Evolutionary conservation across 1,140 invertebrate species (phyloP).

Genomic region (Nebria ingens): DNA sequence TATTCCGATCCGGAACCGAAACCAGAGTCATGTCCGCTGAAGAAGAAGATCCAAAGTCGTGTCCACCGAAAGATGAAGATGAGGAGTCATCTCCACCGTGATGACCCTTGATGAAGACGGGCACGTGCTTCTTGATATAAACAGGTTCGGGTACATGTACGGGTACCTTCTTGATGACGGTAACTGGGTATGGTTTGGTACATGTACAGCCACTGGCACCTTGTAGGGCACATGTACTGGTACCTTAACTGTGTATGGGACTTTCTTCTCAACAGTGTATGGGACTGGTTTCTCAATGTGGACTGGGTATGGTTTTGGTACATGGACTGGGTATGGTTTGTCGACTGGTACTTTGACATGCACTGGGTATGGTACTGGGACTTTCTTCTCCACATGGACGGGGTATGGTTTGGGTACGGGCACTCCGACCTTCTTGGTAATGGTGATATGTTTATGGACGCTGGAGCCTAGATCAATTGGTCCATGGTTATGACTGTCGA

Average conservation of each 20-base stretch:
- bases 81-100: conserved; percentile 18
- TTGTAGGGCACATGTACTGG: conserved; percentile 46
- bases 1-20: conserved; percentile 13
- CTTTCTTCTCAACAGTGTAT: conserved; percentile 39
- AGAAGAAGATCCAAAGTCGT: conserved; percentile 16
- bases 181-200: conserved; percentile 32
- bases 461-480: conserved; percentile 10
- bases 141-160: conserved; percentile 35
- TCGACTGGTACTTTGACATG: conserved; percentile 33
- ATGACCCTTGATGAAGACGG: conserved; percentile 35
- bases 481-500: conserved; percentile 17
- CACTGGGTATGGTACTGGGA: conserved; percentile 22
- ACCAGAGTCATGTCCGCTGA: conserved; percentile 13
- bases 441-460: conserved; percentile 14
- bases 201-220: conserved; percentile 32
- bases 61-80: conserved; percentile 16
- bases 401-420: conserved; percentile 24
- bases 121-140: conserved; percentile 47
- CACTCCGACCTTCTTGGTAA: conserved; percentile 18
- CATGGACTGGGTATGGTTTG: conserved; percentile 43
- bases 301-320: conserved; percentile 44
- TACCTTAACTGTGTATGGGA: conserved; percentile 42
- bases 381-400: conserved; percentile 22
- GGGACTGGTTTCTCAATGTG: conserved; percentile 48
- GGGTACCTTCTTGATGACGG: conserved; percentile 30